Percentiles rank a stretch among this genome's conserved stretches.
These are phyloP conservation scores for Stomatorhinus ivindoensis DNA, from an alignment of 2,113 vertebrate species.

Conservation along the genomic window DNA sequence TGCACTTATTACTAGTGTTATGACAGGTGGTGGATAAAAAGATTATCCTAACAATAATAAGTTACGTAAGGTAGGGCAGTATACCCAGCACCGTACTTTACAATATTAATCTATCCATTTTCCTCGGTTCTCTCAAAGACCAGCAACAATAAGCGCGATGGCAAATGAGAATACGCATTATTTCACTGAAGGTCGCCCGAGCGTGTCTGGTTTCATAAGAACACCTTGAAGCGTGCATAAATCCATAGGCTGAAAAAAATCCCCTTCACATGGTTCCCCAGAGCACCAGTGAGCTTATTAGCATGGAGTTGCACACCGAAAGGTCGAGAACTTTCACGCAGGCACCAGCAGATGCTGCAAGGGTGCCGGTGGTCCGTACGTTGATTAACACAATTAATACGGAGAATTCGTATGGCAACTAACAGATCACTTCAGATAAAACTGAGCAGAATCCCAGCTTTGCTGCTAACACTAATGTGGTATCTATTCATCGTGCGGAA, in stretches of 20 bases:
- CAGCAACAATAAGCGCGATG: background rate
- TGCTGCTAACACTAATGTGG: background rate
- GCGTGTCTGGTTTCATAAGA: slow-evolving; percentile 21
- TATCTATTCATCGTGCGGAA: background rate
- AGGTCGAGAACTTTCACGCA: slow-evolving; percentile 11
- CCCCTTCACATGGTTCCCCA: slow-evolving; percentile 8
- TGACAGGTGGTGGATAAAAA: background rate
- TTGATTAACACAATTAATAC: background rate
- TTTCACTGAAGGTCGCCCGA: background rate
- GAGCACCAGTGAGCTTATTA: background rate
- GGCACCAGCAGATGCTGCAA: background rate
- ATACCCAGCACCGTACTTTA: background rate
- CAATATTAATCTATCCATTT: background rate
- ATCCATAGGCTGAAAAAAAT: slow-evolving; percentile 9
- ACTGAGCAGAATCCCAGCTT: background rate
- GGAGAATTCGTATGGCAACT: background rate
- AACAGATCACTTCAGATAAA: background rate
- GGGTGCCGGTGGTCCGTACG: background rate
- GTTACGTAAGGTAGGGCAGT: background rate
- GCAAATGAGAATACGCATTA: background rate
- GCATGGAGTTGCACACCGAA: background rate
- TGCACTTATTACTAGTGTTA: background rate
- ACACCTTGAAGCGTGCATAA: background rate
- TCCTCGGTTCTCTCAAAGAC: background rate
- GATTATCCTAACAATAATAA: background rate